Conservation (phyloP, 2,113 vertebrate species). For the Anarhynchus alexandrinus region DNA sequence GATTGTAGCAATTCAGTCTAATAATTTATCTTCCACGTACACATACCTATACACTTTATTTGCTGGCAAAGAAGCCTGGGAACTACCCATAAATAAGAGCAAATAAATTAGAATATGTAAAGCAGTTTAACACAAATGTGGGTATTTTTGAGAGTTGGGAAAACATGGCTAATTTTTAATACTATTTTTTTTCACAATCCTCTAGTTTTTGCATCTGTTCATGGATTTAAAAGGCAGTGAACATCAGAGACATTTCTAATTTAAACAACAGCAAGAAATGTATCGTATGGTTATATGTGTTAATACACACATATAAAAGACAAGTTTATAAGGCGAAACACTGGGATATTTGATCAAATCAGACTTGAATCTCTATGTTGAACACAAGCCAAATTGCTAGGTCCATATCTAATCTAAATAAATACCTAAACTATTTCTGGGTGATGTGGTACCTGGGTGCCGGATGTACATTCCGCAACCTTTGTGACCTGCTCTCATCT, state of each 20-base stretch:
- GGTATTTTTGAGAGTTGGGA: neutral
- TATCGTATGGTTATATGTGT: neutral
- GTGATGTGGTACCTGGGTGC: neutral
- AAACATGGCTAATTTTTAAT: neutral
- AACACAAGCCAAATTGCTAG: neutral
- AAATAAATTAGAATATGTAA: conserved; percentile 14
- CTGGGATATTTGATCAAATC: neutral
- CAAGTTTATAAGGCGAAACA: neutral
- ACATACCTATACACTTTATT: neutral
- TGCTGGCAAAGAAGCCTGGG: neutral
- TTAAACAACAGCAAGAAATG: neutral
- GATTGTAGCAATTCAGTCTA: neutral
- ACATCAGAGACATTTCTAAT: neutral
- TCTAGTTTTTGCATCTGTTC: neutral
- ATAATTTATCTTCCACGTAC: neutral
- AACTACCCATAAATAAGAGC: neutral
- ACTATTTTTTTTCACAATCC: neutral
- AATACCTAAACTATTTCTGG: neutral
- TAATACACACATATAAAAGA: neutral
- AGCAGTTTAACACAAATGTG: neutral
- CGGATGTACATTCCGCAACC: neutral
- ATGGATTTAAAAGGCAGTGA: neutral
- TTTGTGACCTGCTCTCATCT: neutral
- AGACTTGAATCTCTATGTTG: neutral
- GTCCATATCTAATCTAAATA: neutral